Evolutionary conservation across 2,113 vertebrate species (phyloP).

Genomic region (Antidorcas marsupialis): DNA sequence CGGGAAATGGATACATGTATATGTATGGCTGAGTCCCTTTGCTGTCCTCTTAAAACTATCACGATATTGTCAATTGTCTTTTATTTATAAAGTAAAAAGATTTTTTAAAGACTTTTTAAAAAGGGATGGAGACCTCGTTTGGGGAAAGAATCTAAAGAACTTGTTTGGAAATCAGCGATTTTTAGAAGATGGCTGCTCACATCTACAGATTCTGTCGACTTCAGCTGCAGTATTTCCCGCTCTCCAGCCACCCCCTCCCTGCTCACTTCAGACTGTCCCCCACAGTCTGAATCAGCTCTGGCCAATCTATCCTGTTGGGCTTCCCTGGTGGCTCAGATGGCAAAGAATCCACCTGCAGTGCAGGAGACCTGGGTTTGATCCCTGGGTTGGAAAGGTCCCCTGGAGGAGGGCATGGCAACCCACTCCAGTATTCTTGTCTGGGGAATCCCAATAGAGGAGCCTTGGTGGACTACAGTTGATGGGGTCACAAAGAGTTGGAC

Average conservation of each 20-base stretch:
- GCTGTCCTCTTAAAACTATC: neutral
- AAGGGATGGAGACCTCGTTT: neutral
- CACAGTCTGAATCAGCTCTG: neutral
- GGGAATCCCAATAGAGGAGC: neutral
- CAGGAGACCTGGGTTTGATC: neutral
- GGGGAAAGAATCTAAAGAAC: neutral
- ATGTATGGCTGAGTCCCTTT: neutral
- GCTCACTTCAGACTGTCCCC: neutral
- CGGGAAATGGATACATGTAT: neutral
- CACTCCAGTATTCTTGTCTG: neutral
- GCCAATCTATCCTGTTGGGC: neutral
- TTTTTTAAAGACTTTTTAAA: neutral
- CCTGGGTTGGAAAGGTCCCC: neutral
- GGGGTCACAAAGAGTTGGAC: neutral
- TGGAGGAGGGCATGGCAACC: neutral
- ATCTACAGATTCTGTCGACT: neutral
- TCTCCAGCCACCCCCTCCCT: neutral
- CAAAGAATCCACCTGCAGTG: neutral
- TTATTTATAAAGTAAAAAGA: neutral
- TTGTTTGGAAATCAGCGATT: neutral
- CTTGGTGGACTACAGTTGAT: neutral
- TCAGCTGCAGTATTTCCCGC: neutral
- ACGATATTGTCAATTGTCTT: neutral
- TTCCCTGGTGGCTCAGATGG: neutral
- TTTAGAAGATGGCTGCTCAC: neutral